phyloP scores from a whole-genome alignment of 2,888 invertebrate genomes.

The Artemia sp. region DNA sequence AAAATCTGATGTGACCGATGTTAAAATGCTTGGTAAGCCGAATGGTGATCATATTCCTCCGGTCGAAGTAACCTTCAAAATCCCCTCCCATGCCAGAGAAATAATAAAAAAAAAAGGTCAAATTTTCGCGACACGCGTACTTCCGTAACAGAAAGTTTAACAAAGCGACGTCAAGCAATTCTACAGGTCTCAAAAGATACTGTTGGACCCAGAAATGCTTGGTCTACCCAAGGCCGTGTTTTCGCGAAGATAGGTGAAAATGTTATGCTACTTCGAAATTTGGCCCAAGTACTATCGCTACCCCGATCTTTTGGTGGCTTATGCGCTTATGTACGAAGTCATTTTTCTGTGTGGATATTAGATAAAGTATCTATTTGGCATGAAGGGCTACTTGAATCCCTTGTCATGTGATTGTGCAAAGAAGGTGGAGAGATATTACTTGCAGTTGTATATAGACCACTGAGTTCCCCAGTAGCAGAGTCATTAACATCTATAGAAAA shows the following conservation, averaged over 20 bases:
- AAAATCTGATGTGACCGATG: not conserved
- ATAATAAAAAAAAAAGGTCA: no score
- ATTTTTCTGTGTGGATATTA: not conserved
- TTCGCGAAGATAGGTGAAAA: conserved; percentile 5
- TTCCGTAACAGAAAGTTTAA: not conserved
- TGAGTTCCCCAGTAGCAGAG: not conserved
- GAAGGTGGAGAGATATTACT: not conserved
- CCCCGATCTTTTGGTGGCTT: not conserved
- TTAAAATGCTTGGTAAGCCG: not conserved
- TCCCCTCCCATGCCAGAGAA: not conserved
- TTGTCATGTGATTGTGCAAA: not conserved
- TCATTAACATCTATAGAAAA: not conserved
- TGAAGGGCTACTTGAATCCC: conserved; percentile 8
- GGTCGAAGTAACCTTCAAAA: conserved; percentile 10
- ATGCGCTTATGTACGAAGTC: not conserved
- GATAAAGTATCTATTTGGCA: not conserved
- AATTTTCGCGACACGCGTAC: no score
- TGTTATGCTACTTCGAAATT: not conserved
- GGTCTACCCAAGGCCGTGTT: not conserved
- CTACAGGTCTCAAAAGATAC: not conserved
- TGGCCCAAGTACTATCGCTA: not conserved
- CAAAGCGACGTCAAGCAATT: not conserved
- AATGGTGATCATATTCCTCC: conserved; percentile 9
- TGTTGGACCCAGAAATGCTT: not conserved
- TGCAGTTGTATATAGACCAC: conserved; percentile 2